A percentile compares a stretch with the other conserved stretches of the same genome.
Evolutionary conservation across 2,888 invertebrate genomes (phyloP).

Genomic region (Glaucopsyche alexis): DNA sequence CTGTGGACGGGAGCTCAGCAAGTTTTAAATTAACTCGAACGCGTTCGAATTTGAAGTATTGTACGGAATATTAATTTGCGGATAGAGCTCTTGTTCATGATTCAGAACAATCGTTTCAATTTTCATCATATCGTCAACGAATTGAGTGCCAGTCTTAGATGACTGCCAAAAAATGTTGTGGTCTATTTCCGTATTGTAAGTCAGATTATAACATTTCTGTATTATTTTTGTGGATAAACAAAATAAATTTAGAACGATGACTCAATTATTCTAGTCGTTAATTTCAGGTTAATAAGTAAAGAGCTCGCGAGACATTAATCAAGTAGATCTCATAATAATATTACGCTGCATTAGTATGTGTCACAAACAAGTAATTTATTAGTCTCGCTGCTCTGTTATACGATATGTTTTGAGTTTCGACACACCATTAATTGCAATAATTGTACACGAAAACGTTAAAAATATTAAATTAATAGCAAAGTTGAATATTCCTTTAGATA

Average conservation of each 20-base stretch:
- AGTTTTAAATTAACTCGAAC: conserved; percentile 20
- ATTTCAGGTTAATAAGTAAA: neutral
- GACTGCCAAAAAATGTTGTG: conserved; percentile 1
- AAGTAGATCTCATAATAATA: conserved; percentile 4
- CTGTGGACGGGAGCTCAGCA: neutral
- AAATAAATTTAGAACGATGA: neutral
- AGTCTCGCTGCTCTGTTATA: neutral
- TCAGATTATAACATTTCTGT: neutral
- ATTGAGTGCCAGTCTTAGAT: neutral
- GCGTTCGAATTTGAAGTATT: conserved; percentile 7
- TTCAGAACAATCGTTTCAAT: conserved; percentile 3
- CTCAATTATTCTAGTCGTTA: neutral
- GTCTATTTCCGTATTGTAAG: neutral
- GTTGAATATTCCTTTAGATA: neutral
- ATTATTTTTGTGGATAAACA: neutral
- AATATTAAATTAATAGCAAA: neutral
- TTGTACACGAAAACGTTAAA: neutral
- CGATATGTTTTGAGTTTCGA: conserved; percentile 15
- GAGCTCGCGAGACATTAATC: conserved; percentile 1
- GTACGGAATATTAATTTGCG: conserved; percentile 15
- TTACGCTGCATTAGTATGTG: neutral
- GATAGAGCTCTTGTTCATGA: neutral
- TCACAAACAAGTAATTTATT: conserved; percentile 24
- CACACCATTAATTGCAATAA: conserved; percentile 2
- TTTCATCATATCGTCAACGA: conserved; percentile 1